phyloP scores from a whole-genome alignment of 2,888 invertebrate species.

The Geotrupes spiniger region DNA sequence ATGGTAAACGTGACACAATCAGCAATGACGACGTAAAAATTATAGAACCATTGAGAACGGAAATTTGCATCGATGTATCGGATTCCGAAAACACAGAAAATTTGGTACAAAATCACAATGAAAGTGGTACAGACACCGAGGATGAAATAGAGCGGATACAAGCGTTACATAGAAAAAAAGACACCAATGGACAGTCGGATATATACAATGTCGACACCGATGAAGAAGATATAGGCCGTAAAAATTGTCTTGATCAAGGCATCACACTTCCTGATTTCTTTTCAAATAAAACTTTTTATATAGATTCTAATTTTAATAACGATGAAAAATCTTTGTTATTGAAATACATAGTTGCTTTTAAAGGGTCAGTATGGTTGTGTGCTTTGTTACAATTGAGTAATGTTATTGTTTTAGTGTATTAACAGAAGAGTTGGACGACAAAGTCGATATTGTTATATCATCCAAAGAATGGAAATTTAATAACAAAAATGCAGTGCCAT shows the following conservation, averaged over 20 bases:
- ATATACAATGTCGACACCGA: constrained; percentile 44
- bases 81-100: too few relatives aligned
- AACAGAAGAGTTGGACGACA: constrained; percentile 3
- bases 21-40: constrained; percentile 2
- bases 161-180: constrained; percentile 29
- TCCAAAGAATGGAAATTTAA: constrained; percentile 8
- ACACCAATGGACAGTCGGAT: constrained; percentile 14
- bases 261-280: constrained; percentile 52
- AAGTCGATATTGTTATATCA: constrained; percentile 11
- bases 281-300: constrained; percentile 51
- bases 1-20: constrained; percentile 17
- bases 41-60: not conserved
- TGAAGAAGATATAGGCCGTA: constrained; percentile 31
- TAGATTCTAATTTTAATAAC: constrained; percentile 47
- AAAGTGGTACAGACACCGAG: constrained; percentile 57
- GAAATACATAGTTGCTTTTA: constrained; percentile 61
- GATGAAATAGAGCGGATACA: constrained; percentile 59
- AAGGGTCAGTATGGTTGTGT: constrained; percentile 51
- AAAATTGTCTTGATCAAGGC: not conserved
- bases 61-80: not conserved
- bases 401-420: constrained; percentile 10
- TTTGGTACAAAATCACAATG: constrained; percentile 21
- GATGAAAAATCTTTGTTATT: constrained; percentile 41
- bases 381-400: not conserved
- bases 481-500: not conserved